These are phyloP conservation scores for Dendroctonus valens DNA, from an alignment of 1,140 invertebrate species.

Conservation along the genomic window DNA sequence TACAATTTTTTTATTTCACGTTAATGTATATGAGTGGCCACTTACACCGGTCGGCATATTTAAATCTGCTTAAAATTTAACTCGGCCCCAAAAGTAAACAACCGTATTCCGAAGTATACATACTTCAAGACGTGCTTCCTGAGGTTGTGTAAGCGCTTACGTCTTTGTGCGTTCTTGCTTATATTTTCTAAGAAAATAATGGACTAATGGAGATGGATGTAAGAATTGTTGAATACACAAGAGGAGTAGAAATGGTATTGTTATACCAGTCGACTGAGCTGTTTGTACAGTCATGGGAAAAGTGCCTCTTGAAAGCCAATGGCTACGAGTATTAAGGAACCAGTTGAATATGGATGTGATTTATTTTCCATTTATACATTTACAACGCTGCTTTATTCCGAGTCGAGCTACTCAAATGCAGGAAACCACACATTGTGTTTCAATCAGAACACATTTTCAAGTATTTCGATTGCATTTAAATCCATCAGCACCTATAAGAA, in stretches of 20 bases:
- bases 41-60: too few species aligned
- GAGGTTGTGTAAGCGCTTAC: constrained; percentile 13
- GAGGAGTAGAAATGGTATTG: constrained; percentile 12
- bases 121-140: constrained; percentile 10
- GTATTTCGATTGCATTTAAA: too few species aligned
- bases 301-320: constrained; percentile 10
- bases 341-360: background rate
- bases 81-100: background rate
- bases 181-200: constrained; percentile 24
- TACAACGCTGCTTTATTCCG: too few species aligned
- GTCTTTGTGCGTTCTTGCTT: constrained; percentile 21
- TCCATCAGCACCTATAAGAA: too few species aligned
- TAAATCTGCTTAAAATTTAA: background rate
- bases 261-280: constrained; percentile 4
- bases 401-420: too few species aligned
- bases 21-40: too few species aligned
- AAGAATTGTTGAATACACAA: constrained; percentile 22
- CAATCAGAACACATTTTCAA: too few species aligned
- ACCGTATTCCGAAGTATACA: too few species aligned
- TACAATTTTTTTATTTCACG: too few species aligned
- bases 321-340: background rate
- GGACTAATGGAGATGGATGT: constrained; percentile 24
- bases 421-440: too few species aligned
- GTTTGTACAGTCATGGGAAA: constrained; percentile 13
- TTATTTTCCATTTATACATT: background rate